Base-by-base conservation (phyloP, 1,140 invertebrate genomes). In the Melitaea cinxia region DNA sequence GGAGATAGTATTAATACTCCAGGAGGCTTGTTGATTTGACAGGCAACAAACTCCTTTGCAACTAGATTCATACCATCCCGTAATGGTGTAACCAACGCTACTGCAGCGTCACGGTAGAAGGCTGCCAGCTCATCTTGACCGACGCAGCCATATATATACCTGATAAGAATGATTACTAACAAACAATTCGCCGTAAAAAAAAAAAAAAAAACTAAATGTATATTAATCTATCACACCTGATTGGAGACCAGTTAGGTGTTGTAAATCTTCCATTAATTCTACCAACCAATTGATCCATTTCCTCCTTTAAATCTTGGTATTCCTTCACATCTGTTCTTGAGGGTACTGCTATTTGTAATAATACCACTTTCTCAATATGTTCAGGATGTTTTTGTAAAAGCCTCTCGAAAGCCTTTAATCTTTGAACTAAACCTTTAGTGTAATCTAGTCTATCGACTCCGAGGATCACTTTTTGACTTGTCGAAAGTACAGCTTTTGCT, bases 31-130 rank as follows among this genome's bases (percentile, higher is more conserved):
- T 97, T 96, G 6, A 97, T 97, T 86, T 98, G 97, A 80, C 97
- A 98, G 4, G 97, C 97, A 1, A 98, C 96, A 77, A 97, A 98
- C 85, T 98, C 97, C 86, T 98, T 98, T 4, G 97, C 97, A 0
- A 98, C 97, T 42, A 98, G 91, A 91, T 98, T 98, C 97, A 98
- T 98, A 45, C 97, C 97, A 82, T 98, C 97, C 42, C 97, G 91
- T 0, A 98, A 85, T 0, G 97, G 97, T 0, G 97, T 97, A 0
- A 98, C 96, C 14, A 98, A 84, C 15, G 95, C 96, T 0, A 98
- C 96, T 0, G 96, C 94, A 0, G 96, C 94, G 75, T 97, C 96
- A 14, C 96, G 91, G 85, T 97, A 97, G 68, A 97, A 95, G 0
- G 96, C 95, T 1, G 96, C 96, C 24, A 98, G 80, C 77, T 97